Evolutionary conservation across 2,888 invertebrate species (phyloP), one percentile per base, ranked within the genome.

Genomic region (Lepidonotus clava): DNA sequence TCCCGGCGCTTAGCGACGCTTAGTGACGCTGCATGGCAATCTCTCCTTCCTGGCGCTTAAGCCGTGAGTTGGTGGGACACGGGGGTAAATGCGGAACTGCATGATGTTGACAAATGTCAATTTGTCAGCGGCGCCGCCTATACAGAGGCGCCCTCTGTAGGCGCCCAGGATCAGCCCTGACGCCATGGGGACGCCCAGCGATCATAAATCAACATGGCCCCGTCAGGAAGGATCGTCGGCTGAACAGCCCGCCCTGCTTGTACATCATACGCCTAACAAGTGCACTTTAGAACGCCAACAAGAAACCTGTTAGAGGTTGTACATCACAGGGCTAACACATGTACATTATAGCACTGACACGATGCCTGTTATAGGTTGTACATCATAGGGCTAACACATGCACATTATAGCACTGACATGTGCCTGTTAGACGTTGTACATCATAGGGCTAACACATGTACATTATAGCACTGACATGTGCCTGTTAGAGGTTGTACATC

Each of bases 51-150:
- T 66, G 66, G 8, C 66, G 66, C 66, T 18, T 46, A 46, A 46
- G 46, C 8, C 46, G 8, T 18, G 8, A 18, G 18, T 18, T 8
- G 8, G 46, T 46, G 18, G 46, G 46, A 46, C 46, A 46, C 18
- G 38, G 76, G 38, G 76, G 40, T 40, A 40, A 76, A 76, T 34
- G 36, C 36, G 38, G 1, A n/a, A 28, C 76, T 71, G 46, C 32
- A 41, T 41, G 32, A 40, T 51, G 80, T 51, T 80, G 80, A 80
- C 80, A 80, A 80, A 80, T 80, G 80, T 80, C 80, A 80, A 80
- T 80, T 80, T 80, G 80, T 80, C 51, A 51, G n/a, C 76, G 76
- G 38, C 8, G 21, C 28, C 36, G 24, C 11, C 32, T n/a, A n/a
- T 21, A n/a, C 76, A 6, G 76, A 76, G 36, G 76, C 38, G 76